These are phyloP conservation scores for Enteromius anoplus DNA, from an alignment of 2,797 vertebrate species.

Conservation along the genomic window DNA sequence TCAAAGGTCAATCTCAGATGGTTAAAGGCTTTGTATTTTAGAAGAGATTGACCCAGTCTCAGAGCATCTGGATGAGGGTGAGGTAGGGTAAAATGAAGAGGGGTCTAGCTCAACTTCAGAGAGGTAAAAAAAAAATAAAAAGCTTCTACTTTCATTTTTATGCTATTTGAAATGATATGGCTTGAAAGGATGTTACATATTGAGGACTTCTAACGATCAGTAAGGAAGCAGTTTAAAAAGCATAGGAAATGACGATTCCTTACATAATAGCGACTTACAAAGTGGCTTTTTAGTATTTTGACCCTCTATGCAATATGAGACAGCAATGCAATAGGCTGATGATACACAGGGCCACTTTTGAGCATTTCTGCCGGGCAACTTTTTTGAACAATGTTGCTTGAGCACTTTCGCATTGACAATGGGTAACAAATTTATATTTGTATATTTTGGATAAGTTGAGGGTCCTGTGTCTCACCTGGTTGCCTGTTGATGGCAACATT, in stretches of 20 bases:
- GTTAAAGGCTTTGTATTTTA: slow-evolving; percentile 27
- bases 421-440: too few relatives aligned
- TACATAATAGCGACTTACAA: not conserved
- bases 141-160: not conserved
- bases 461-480: too few relatives aligned
- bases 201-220: slow-evolving; percentile 13
- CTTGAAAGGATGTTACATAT: slow-evolving; percentile 20
- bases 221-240: not conserved
- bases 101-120: slow-evolving; percentile 2
- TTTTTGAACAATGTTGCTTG: too few relatives aligned
- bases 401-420: too few relatives aligned
- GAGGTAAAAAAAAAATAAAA: not conserved
- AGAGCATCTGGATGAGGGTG: slow-evolving; percentile 33
- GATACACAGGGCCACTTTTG: too few relatives aligned
- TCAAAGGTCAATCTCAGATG: slow-evolving; percentile 50
- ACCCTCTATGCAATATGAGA: not conserved
- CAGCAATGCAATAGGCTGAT: too few relatives aligned
- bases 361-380: too few relatives aligned
- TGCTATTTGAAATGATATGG: slow-evolving; percentile 33
- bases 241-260: not conserved
- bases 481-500: too few relatives aligned
- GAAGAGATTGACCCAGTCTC: slow-evolving; percentile 31
- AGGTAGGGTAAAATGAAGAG: slow-evolving; percentile 1
- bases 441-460: too few relatives aligned
- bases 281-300: not conserved